Conservation (phyloP, 2,888 invertebrate genomes). For the Diogma glabrata region DNA sequence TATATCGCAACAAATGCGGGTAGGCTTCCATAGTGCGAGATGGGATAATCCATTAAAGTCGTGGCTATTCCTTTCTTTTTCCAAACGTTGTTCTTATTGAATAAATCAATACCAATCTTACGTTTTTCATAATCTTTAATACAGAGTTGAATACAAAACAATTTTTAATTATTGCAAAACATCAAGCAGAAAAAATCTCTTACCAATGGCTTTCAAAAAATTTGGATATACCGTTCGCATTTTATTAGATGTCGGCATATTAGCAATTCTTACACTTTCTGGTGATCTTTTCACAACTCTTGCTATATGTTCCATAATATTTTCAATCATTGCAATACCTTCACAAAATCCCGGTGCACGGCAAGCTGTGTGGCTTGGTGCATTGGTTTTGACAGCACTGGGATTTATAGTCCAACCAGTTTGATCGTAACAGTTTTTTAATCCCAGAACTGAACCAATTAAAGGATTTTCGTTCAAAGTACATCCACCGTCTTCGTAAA, state of each 20-base stretch:
- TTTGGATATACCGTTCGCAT: conserved; percentile 37
- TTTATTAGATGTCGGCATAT: conserved; percentile 40
- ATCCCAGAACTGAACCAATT: conserved; percentile 34
- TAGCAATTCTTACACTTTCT: conserved; percentile 42
- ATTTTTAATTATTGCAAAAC: too few species aligned
- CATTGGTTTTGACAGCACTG: conserved; percentile 51
- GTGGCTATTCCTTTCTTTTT: conserved; percentile 62
- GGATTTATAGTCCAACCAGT: conserved; percentile 56
- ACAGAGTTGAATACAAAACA: too few species aligned
- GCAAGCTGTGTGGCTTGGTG: conserved; percentile 50
- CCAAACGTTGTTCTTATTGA: conserved; percentile 67
- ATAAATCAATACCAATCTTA: conserved; percentile 41
- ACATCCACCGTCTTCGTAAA: conserved; percentile 43
- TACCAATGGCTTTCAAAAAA: conserved; percentile 39
- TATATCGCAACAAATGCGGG: conserved; percentile 47
- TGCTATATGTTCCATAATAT: conserved; percentile 56
- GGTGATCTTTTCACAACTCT: conserved; percentile 43
- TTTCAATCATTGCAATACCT: conserved; percentile 47
- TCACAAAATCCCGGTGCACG: conserved; percentile 41
- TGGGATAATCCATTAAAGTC: conserved; percentile 55
- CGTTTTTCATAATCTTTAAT: conserved; percentile 45
- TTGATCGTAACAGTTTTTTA: conserved; percentile 51
- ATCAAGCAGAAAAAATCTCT: too few species aligned
- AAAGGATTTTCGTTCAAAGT: conserved; percentile 39
- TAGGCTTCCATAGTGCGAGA: conserved; percentile 40